Evolutionary conservation across 2,113 vertebrate species (phyloP).

Genomic region (Pardalotus punctatus): DNA sequence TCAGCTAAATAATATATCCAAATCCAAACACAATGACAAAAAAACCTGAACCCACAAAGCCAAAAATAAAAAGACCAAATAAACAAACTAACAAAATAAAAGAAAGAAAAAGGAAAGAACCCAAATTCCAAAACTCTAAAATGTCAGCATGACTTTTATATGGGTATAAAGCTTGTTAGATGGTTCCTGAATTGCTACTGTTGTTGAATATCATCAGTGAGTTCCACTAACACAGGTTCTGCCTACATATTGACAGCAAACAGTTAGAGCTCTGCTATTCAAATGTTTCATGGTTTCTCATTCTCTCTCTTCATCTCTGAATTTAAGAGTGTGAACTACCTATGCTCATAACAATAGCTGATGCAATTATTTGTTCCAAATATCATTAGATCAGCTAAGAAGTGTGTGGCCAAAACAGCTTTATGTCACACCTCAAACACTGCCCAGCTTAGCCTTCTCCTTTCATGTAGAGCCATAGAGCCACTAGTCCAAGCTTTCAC

Average conservation of each 20-base stretch:
- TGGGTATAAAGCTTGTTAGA: neutral
- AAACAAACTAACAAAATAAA: neutral
- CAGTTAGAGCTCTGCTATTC: neutral
- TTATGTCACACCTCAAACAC: neutral
- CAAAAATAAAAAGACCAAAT: neutral
- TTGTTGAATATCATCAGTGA: neutral
- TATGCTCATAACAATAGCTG: neutral
- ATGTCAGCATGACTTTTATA: neutral
- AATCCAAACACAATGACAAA: neutral
- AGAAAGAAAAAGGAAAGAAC: no score
- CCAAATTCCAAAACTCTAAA: neutral
- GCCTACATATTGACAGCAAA: neutral
- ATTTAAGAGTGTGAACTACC: neutral
- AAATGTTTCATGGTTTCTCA: neutral
- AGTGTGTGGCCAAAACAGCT: neutral
- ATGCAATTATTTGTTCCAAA: constrained; percentile 10
- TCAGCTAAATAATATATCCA: neutral
- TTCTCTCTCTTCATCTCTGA: neutral
- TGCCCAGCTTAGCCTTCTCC: neutral
- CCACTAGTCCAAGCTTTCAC: neutral
- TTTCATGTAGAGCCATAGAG: neutral
- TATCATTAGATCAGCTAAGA: neutral
- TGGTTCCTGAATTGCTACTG: neutral
- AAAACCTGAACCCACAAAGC: neutral
- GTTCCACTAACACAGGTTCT: neutral